A percentile compares a stretch with the other conserved stretches of the same genome.
These are phyloP conservation scores for Syngnathus floridae DNA, from an alignment of 2,113 vertebrate genomes.

Conservation along the genomic window DNA sequence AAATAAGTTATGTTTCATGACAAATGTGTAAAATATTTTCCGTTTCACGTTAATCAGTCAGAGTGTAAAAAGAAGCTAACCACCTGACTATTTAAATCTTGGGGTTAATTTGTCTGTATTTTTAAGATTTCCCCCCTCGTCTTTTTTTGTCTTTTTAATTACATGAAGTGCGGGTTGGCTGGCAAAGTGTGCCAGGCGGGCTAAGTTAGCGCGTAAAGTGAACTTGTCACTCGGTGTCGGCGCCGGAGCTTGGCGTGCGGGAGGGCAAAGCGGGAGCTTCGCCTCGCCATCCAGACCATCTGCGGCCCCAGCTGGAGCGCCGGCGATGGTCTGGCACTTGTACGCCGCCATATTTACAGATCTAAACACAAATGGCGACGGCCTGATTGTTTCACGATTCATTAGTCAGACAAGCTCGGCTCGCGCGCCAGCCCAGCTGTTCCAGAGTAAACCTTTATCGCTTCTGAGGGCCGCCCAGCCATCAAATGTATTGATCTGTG, in stretches of 20 bases:
- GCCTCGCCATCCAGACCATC: slow-evolving; percentile 91
- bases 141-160: slow-evolving; percentile 12
- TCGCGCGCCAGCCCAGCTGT: slow-evolving; percentile 99
- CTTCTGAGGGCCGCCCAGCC: slow-evolving; percentile 98
- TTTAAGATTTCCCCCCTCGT: too few relatives aligned
- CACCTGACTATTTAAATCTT: neutral
- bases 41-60: neutral
- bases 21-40: neutral
- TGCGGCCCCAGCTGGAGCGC: slow-evolving; percentile 99
- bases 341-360: slow-evolving; percentile 99
- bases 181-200: slow-evolving; percentile 55
- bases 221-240: slow-evolving; percentile 78
- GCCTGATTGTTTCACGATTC: slow-evolving; percentile 99
- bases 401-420: slow-evolving; percentile 99
- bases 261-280: slow-evolving; percentile 73
- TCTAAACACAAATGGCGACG: slow-evolving; percentile 99
- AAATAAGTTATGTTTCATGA: neutral
- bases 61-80: neutral
- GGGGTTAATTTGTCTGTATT: neutral
- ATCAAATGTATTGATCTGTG: slow-evolving; percentile 99
- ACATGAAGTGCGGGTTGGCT: slow-evolving; percentile 41
- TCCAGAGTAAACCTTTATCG: slow-evolving; percentile 99
- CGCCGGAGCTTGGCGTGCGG: slow-evolving; percentile 76
- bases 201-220: slow-evolving; percentile 71
- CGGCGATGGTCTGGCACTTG: slow-evolving; percentile 99